Evolutionary conservation across 2,113 vertebrate species (phyloP).

Genomic region (Odontophorus gujanensis): DNA sequence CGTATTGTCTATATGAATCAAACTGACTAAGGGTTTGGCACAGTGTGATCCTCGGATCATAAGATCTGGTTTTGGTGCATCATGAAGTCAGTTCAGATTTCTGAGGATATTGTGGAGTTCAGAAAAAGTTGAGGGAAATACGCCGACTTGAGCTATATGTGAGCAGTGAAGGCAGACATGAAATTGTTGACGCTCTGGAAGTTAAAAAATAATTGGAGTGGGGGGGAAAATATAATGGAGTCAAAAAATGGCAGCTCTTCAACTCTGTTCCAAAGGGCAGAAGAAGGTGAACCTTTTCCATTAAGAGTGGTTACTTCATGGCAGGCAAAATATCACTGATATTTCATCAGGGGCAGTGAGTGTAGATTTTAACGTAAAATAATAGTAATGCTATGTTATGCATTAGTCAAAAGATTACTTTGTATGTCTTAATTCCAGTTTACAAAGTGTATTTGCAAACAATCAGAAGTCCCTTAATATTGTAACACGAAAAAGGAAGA

Average conservation of each 20-base stretch:
- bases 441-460: background rate
- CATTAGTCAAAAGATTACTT: background rate
- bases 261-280: background rate
- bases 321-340: background rate
- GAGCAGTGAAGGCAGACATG: background rate
- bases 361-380: background rate
- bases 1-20: background rate
- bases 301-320: background rate
- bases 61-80: background rate
- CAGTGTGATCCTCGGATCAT: background rate
- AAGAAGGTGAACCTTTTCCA: background rate
- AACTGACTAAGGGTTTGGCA: background rate
- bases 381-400: background rate
- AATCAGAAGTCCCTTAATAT: background rate
- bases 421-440: background rate
- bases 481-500: background rate
- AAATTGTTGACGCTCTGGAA: background rate
- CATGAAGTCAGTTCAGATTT: background rate
- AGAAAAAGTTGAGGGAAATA: background rate
- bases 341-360: rapidly evolving
- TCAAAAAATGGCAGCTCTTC: background rate
- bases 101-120: background rate
- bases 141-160: background rate
- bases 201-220: background rate
- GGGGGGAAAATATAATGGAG: background rate